A percentile compares a stretch with the other conserved stretches of the same genome.
These are phyloP conservation scores for Chrysolina haemoptera DNA, from an alignment of 2,888 invertebrate species.

Conservation along the genomic window DNA sequence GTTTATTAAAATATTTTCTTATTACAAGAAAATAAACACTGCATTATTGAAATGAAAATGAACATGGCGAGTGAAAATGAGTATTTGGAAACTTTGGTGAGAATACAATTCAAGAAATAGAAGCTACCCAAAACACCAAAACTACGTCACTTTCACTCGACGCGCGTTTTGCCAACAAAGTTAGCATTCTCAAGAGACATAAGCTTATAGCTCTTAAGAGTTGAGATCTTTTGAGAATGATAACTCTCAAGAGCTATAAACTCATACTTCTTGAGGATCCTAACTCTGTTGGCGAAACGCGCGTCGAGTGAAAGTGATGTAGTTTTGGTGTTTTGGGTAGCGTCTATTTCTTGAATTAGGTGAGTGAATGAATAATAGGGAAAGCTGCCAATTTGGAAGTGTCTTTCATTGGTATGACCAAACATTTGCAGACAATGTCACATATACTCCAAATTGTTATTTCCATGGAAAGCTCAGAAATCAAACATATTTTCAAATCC, in stretches of 20 bases:
- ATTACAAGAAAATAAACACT: background rate
- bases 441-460: background rate
- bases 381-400: conserved; percentile 11
- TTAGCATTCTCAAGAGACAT: too few species aligned
- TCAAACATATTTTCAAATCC: background rate
- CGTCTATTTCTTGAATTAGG: background rate
- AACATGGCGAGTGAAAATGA: background rate
- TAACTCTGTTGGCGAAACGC: too few species aligned
- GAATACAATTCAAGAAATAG: too few species aligned
- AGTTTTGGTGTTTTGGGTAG: conserved; percentile 3
- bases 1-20: background rate
- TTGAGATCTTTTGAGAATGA: too few species aligned
- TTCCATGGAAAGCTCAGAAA: background rate
- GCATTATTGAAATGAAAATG: background rate
- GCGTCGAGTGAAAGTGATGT: too few species aligned
- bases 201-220: too few species aligned
- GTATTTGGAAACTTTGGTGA: too few species aligned
- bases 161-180: too few species aligned
- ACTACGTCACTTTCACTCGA: too few species aligned
- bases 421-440: background rate
- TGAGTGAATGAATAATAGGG: conserved; percentile 13
- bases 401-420: conserved; percentile 8
- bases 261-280: too few species aligned
- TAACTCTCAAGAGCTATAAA: too few species aligned
- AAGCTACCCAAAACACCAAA: too few species aligned